Conservation (phyloP, 2,797 vertebrate species). For the Furcifer pardalis region DNA sequence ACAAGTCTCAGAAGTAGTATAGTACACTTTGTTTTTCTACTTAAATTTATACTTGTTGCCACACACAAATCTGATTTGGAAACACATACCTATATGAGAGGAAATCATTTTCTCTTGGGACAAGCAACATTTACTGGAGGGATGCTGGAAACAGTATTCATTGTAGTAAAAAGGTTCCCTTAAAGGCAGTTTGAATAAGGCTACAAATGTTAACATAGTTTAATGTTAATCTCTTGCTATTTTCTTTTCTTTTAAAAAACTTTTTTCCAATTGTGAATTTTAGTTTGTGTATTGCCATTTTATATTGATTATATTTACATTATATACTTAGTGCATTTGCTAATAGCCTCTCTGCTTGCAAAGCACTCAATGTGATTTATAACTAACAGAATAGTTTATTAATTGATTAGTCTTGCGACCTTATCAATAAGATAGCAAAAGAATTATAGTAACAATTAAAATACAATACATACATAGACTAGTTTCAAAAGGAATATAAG, state of each 20-base stretch:
- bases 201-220: background rate
- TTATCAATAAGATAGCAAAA: too few species aligned
- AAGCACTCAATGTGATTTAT: too few species aligned
- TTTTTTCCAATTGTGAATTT: background rate
- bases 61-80: background rate
- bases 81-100: background rate
- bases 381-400: too few species aligned
- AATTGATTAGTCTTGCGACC: too few species aligned
- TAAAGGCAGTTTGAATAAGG: background rate
- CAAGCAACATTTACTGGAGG: background rate
- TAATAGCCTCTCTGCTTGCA: too few species aligned
- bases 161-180: background rate
- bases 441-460: too few species aligned
- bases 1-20: background rate
- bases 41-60: constrained; percentile 18
- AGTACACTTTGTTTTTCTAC: background rate
- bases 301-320: background rate
- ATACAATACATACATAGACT: too few species aligned
- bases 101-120: background rate
- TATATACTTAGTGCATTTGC: too few species aligned
- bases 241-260: background rate
- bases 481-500: too few species aligned
- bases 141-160: background rate
- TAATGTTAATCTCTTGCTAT: background rate
- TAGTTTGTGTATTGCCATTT: background rate